These are phyloP conservation scores for Crossocerus cetratus DNA, from an alignment of 2,888 invertebrate genomes.

Conservation along the genomic window DNA sequence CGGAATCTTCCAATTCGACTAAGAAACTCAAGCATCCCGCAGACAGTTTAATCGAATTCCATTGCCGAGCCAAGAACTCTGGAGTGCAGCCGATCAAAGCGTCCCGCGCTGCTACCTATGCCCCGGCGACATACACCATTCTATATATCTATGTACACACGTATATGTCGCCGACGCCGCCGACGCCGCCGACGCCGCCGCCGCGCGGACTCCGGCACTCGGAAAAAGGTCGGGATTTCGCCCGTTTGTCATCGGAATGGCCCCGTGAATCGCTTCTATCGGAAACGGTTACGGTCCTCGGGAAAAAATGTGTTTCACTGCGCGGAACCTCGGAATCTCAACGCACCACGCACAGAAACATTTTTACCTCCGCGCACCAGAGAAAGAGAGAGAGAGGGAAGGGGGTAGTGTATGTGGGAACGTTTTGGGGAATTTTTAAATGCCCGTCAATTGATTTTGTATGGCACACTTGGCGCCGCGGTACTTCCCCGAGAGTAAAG, in stretches of 20 bases:
- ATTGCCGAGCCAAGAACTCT: slow-evolving; percentile 47
- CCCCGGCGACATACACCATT: neutral
- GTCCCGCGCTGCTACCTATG: neutral
- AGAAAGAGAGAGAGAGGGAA: too few relatives aligned
- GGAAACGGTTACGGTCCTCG: slow-evolving; percentile 19
- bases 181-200: too few relatives aligned
- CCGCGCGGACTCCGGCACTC: neutral
- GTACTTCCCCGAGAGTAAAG: too few relatives aligned
- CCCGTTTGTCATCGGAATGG: slow-evolving; percentile 29
- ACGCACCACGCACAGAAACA: neutral
- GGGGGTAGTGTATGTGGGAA: too few relatives aligned
- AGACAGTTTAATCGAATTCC: slow-evolving; percentile 70
- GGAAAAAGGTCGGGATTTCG: slow-evolving; percentile 22
- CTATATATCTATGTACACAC: slow-evolving; percentile 1
- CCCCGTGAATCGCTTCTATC: slow-evolving; percentile 15
- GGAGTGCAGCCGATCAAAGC: slow-evolving; percentile 40
- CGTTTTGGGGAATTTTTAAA: too few relatives aligned
- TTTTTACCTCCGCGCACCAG: neutral
- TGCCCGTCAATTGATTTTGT: too few relatives aligned
- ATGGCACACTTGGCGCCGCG: too few relatives aligned
- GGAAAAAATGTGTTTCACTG: slow-evolving; percentile 15
- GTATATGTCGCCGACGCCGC: neutral
- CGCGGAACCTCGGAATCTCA: slow-evolving; percentile 2
- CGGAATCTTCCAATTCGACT: slow-evolving; percentile 65
- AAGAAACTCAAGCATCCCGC: slow-evolving; percentile 62